Conservation (phyloP, 30 jellyfish, hydroid and myxozoan species). For the Hydractinia symbiolongicarpus region DNA sequence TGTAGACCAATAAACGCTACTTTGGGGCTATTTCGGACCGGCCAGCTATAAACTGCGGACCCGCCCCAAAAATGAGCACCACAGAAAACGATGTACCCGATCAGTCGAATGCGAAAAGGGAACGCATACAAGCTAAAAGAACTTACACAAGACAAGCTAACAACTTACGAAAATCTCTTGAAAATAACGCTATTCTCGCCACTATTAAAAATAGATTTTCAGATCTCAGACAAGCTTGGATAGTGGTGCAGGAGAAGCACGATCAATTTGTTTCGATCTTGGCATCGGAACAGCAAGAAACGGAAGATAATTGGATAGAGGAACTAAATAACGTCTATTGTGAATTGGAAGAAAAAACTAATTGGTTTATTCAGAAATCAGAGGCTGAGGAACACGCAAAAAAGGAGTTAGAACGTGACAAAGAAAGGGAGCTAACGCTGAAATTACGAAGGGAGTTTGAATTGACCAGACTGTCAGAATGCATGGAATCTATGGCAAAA, state of each 20-base stretch:
- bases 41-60: no score
- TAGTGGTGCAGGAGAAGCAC: no score
- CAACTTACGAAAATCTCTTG: constrained; percentile 5
- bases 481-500: neutral
- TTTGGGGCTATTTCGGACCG: no score
- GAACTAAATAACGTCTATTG: neutral
- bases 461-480: neutral
- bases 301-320: neutral
- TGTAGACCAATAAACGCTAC: no score
- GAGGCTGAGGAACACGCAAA: neutral
- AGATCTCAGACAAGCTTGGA: neutral
- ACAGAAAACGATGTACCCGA: no score
- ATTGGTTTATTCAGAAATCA: neutral
- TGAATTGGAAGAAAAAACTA: neutral
- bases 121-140: neutral
- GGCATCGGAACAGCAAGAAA: neutral
- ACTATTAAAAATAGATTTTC: neutral
- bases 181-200: neutral
- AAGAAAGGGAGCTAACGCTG: neutral
- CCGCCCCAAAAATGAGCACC: no score
- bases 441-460: neutral
- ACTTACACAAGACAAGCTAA: constrained; percentile 1
- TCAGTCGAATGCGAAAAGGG: neutral
- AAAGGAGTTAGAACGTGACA: neutral
- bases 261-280: neutral